These are phyloP conservation scores for Lasius fuliginosus DNA, from an alignment of 2,888 invertebrate genomes.

Conservation along the genomic window DNA sequence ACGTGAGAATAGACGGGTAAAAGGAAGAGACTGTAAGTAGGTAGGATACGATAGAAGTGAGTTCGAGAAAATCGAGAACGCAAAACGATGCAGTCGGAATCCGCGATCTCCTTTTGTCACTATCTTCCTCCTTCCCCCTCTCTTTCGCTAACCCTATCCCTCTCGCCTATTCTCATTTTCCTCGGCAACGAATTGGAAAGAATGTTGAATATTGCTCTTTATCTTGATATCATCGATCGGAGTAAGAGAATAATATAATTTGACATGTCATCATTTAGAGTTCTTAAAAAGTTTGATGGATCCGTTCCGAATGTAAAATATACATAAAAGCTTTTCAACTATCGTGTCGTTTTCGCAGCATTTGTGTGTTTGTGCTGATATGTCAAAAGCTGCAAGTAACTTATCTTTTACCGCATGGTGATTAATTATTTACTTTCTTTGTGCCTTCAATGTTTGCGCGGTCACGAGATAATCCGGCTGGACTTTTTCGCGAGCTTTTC, in stretches of 20 bases:
- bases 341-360: neutral
- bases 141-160: neutral
- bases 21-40: conserved; percentile 30
- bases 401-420: conserved; percentile 47
- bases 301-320: neutral
- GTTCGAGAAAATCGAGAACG: conserved; percentile 67
- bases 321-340: neutral
- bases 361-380: conserved; percentile 7
- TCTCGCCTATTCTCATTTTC: conserved; percentile 10
- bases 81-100: conserved; percentile 56
- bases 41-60: conserved; percentile 42
- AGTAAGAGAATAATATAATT: neutral
- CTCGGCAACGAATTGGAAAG: conserved; percentile 49
- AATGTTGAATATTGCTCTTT: conserved; percentile 42
- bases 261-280: neutral
- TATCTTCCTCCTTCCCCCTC: conserved; percentile 1
- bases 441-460: neutral
- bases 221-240: conserved; percentile 32
- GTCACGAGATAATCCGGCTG: conserved; percentile 39
- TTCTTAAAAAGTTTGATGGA: neutral
- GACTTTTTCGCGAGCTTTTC: conserved; percentile 38
- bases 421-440: conserved; percentile 49
- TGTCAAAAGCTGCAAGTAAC: conserved; percentile 20
- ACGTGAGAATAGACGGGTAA: conserved; percentile 34
- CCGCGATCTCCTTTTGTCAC: conserved; percentile 1